These are phyloP conservation scores for Trichacis sp. DNA, from an alignment of 2,888 invertebrate species.

Conservation along the genomic window DNA sequence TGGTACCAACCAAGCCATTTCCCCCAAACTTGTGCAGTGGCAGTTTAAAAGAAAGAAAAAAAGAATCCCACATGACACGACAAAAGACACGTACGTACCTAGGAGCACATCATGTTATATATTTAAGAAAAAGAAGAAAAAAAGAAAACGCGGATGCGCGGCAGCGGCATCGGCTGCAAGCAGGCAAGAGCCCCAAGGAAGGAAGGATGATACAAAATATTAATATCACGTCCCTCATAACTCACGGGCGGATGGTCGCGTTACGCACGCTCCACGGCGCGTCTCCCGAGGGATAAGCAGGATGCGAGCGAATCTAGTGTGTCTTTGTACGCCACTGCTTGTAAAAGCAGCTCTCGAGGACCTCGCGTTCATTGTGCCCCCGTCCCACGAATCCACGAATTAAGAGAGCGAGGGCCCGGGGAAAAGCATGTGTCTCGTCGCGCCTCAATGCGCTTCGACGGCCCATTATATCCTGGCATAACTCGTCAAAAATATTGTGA, in stretches of 20 bases:
- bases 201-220: constrained; percentile 69
- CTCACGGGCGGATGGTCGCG: constrained; percentile 67
- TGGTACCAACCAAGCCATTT: too few relatives aligned
- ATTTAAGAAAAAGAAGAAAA: too few relatives aligned
- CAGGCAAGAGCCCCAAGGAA: constrained; percentile 36
- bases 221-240: constrained; percentile 69
- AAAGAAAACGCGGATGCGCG: too few relatives aligned
- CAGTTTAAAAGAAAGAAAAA: too few relatives aligned
- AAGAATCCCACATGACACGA: constrained; percentile 45
- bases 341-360: constrained; percentile 40
- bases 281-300: constrained; percentile 65
- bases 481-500: constrained; percentile 70
- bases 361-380: constrained; percentile 47
- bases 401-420: constrained; percentile 9
- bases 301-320: constrained; percentile 54
- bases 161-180: constrained; percentile 21
- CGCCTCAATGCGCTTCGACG: constrained; percentile 60
- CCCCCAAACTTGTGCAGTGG: too few relatives aligned
- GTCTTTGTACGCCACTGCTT: constrained; percentile 60
- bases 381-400: constrained; percentile 38
- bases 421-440: constrained; percentile 56
- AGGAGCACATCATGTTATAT: too few relatives aligned
- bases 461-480: constrained; percentile 64
- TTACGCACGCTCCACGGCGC: constrained; percentile 66
- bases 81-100: constrained; percentile 53